Percentiles rank a stretch among this genome's conserved stretches.
phyloP scores from a whole-genome alignment of 2,888 invertebrate genomes.

The Xiphydria camelus region DNA sequence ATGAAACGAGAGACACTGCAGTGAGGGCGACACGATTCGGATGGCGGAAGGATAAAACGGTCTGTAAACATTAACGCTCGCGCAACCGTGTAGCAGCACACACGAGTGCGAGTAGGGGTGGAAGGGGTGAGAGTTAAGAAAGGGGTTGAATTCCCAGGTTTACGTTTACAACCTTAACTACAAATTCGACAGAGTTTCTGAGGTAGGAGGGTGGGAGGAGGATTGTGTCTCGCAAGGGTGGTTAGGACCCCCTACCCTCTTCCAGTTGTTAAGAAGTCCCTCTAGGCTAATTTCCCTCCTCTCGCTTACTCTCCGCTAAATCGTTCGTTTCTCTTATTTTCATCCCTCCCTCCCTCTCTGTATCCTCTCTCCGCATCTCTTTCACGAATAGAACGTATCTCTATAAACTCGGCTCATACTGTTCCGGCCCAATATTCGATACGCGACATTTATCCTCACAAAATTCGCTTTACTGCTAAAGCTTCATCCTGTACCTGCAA shows the following conservation, averaged over 20 bases:
- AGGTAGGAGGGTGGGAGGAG: conserved; percentile 43
- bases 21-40: conserved; percentile 12
- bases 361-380: conserved; percentile 12
- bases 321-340: conserved; percentile 12
- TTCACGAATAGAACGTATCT: too few relatives aligned
- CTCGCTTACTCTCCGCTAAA: conserved; percentile 18
- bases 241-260: conserved; percentile 34
- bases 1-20: too few relatives aligned
- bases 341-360: conserved; percentile 12
- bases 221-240: conserved; percentile 55
- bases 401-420: too few relatives aligned
- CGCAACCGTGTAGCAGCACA: conserved; percentile 31
- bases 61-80: conserved; percentile 43
- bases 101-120: too few relatives aligned
- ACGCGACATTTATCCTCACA: too few relatives aligned
- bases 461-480: too few relatives aligned
- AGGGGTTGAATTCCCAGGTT: conserved; percentile 52
- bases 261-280: conserved; percentile 56
- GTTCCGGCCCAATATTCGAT: too few relatives aligned
- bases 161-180: conserved; percentile 56
- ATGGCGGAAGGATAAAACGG: conserved; percentile 30
- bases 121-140: conserved; percentile 18
- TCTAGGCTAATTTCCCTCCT: conserved; percentile 49
- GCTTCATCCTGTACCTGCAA: too few relatives aligned
- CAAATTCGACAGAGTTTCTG: conserved; percentile 57